phyloP scores from a whole-genome alignment of 1,140 invertebrate species.

The Lepidurus packardi region DNA sequence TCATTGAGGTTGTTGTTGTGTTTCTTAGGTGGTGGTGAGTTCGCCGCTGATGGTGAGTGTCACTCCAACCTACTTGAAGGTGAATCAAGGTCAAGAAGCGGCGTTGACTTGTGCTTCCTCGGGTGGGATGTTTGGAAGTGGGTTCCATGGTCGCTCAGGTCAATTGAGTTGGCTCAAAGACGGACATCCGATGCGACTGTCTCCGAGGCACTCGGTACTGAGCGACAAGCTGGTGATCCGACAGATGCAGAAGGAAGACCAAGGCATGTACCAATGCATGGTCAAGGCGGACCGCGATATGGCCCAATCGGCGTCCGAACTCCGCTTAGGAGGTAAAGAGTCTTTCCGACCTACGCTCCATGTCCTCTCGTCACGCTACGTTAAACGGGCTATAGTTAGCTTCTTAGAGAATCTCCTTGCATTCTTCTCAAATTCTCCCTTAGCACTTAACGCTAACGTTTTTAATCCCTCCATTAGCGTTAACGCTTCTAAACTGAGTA shows the following conservation, averaged over 20 bases:
- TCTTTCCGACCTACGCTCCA: background rate
- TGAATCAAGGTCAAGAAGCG: conserved; percentile 13
- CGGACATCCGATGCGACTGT: conserved; percentile 57
- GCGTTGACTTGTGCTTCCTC: background rate
- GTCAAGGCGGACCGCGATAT: conserved; percentile 63
- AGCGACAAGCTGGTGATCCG: conserved; percentile 44
- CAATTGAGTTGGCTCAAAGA: conserved; percentile 51
- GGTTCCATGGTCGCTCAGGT: background rate
- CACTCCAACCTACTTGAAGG: background rate
- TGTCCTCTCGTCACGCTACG: background rate
- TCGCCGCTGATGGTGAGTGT: background rate
- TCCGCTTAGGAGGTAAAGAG: conserved; percentile 66
- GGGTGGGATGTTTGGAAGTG: background rate
- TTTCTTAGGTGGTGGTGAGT: background rate
- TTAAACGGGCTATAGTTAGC: background rate
- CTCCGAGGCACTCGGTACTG: conserved; percentile 38
- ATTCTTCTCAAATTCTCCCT: too few species aligned
- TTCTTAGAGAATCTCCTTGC: background rate
- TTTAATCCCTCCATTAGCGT: too few species aligned
- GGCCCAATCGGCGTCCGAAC: conserved; percentile 71
- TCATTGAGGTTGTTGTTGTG: background rate
- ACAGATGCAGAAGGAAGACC: conserved; percentile 48
- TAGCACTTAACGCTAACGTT: too few species aligned
- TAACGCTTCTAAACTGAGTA: too few species aligned
- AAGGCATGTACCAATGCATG: conserved; percentile 74